A percentile compares a stretch with the other conserved stretches of the same genome.
phyloP scores from a whole-genome alignment of 2,888 invertebrate species.

The Empis livida region DNA sequence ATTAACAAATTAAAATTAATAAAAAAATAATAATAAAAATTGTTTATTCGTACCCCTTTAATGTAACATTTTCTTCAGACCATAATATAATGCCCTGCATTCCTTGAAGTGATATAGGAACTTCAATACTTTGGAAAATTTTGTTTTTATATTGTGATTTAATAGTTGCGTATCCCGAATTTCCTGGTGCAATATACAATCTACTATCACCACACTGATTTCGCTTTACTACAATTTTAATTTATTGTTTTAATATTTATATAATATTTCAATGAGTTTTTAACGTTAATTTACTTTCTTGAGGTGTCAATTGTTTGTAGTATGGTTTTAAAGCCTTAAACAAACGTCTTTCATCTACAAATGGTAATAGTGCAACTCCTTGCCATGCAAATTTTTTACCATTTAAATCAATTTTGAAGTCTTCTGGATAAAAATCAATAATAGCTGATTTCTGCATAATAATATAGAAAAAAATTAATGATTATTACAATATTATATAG shows the following conservation, averaged over 20 bases:
- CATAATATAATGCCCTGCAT: constrained; percentile 69
- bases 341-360: constrained; percentile 87
- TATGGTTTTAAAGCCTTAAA: constrained; percentile 71
- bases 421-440: constrained; percentile 96
- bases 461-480: constrained; percentile 1
- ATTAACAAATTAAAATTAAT: constrained; percentile 5
- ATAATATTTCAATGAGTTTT: background rate
- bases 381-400: constrained; percentile 99
- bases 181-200: constrained; percentile 68
- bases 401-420: constrained; percentile 96
- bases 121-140: constrained; percentile 38
- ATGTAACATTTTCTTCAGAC: constrained; percentile 53
- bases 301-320: constrained; percentile 65
- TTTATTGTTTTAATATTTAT: background rate
- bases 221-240: constrained; percentile 44
- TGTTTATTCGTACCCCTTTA: constrained; percentile 48
- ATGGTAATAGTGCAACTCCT: constrained; percentile 94
- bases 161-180: constrained; percentile 56
- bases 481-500: background rate
- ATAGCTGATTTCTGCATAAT: constrained; percentile 69
- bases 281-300: constrained; percentile 77
- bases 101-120: constrained; percentile 58
- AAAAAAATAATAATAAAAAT: constrained; percentile 1
- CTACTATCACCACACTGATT: constrained; percentile 82
- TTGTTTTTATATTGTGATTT: constrained; percentile 53